These are phyloP conservation scores for Mesocentrotus franciscanus DNA, from an alignment of 53 echinoderm and acorn worm genomes.

Conservation along the genomic window DNA sequence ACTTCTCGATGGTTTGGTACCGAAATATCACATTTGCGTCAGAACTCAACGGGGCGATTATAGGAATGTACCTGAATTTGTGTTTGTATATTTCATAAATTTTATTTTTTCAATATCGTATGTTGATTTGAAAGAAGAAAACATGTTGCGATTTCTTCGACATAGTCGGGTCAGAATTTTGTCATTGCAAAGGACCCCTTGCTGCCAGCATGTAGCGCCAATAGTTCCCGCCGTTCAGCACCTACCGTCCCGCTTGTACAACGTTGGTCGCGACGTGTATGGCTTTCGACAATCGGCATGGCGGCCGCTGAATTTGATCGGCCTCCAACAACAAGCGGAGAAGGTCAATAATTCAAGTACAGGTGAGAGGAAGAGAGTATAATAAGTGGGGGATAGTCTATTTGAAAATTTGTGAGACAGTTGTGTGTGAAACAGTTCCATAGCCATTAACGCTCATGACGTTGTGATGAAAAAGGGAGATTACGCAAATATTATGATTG, in stretches of 20 bases:
- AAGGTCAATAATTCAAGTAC: background rate
- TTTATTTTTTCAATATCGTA: background rate
- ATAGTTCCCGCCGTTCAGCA: background rate
- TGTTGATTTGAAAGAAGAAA: background rate
- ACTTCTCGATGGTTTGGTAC: background rate
- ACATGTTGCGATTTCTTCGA: conserved; percentile 46
- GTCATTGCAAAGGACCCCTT: background rate
- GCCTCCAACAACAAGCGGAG: conserved; percentile 23
- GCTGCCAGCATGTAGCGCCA: background rate
- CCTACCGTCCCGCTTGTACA: conserved; percentile 14
- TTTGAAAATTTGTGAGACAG: too few species aligned
- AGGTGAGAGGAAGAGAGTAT: background rate
- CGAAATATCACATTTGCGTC: background rate
- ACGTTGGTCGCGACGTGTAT: conserved; percentile 58
- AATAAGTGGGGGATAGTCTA: background rate
- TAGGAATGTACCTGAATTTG: background rate
- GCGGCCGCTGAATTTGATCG: conserved; percentile 46
- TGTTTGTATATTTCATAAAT: background rate
- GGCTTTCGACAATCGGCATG: conserved; percentile 59
- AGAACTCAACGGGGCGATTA: background rate
- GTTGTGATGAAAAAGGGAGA: too few species aligned
- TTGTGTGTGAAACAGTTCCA: too few species aligned
- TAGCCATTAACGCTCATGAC: too few species aligned
- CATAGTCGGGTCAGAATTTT: conserved; percentile 15
- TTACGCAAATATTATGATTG: too few species aligned